Conservation (phyloP, 2,797 vertebrate species). For the Phalanger gymnotis region DNA sequence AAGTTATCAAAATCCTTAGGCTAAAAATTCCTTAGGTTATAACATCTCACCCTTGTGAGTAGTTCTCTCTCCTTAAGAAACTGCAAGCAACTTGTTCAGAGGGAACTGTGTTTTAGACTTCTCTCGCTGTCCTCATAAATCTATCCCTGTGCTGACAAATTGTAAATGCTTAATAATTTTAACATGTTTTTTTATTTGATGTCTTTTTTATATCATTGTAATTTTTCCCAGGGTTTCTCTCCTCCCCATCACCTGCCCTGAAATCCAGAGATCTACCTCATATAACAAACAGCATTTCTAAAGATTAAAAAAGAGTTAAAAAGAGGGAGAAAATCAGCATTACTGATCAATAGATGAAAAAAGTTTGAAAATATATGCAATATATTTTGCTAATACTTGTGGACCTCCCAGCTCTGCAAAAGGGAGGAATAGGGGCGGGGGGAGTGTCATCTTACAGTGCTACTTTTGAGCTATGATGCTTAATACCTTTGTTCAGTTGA, state of each 20-base stretch:
- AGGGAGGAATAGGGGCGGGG: not conserved
- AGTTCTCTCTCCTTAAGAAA: not conserved
- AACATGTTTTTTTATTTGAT: not conserved
- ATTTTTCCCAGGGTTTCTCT: not conserved
- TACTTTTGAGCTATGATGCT: not conserved
- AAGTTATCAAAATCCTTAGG: not conserved
- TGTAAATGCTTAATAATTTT: constrained; percentile 11
- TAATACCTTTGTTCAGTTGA: not conserved
- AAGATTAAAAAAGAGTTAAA: not conserved
- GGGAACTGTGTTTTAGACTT: not conserved
- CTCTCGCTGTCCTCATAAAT: not conserved
- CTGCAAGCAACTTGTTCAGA: not conserved
- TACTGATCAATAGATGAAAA: not conserved
- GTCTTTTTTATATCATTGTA: not conserved
- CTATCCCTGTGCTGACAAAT: not conserved
- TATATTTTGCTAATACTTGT: not conserved
- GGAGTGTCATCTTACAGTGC: not conserved
- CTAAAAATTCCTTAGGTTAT: not conserved
- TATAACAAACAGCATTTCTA: not conserved
- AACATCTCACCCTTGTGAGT: not conserved
- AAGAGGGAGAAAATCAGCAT: not conserved
- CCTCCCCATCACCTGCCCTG: not conserved
- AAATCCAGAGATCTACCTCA: not conserved
- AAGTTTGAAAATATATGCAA: not conserved
- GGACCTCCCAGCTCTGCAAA: not conserved